A percentile compares a stretch with the other conserved stretches of the same genome.
These are phyloP conservation scores for Panthera tigris DNA, from an alignment of 2,113 vertebrate species.

Conservation along the genomic window DNA sequence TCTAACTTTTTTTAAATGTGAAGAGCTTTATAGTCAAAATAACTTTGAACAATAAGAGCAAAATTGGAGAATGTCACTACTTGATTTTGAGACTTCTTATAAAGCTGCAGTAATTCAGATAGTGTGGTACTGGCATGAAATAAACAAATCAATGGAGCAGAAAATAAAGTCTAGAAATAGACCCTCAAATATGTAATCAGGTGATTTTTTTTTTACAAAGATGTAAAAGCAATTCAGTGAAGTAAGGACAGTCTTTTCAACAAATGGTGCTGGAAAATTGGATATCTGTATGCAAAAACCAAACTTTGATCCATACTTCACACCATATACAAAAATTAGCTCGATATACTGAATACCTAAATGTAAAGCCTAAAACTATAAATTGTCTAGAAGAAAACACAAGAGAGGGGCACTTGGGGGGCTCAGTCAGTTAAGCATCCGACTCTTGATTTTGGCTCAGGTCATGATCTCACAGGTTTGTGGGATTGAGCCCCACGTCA, in stretches of 20 bases:
- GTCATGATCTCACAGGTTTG: too few species aligned
- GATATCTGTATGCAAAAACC: neutral
- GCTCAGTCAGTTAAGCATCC: too few species aligned
- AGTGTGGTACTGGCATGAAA: neutral
- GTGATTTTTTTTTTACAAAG: neutral
- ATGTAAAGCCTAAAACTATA: neutral
- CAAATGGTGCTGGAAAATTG: neutral
- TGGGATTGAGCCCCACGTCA: too few species aligned
- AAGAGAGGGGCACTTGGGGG: neutral
- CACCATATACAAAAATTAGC: neutral
- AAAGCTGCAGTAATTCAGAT: neutral
- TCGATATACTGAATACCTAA: neutral
- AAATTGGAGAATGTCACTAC: neutral
- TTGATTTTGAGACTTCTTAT: neutral
- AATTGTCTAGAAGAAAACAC: neutral
- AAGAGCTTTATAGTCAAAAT: neutral
- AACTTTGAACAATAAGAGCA: neutral
- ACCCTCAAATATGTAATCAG: neutral
- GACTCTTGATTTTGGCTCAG: too few species aligned
- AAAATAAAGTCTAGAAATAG: neutral
- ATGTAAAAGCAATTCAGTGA: neutral
- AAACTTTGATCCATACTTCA: neutral
- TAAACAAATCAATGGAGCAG: neutral
- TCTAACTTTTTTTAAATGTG: neutral
- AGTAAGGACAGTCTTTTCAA: neutral